Conservation (phyloP, 2,113 vertebrate genomes). For the Butastur rufipennis region DNA sequence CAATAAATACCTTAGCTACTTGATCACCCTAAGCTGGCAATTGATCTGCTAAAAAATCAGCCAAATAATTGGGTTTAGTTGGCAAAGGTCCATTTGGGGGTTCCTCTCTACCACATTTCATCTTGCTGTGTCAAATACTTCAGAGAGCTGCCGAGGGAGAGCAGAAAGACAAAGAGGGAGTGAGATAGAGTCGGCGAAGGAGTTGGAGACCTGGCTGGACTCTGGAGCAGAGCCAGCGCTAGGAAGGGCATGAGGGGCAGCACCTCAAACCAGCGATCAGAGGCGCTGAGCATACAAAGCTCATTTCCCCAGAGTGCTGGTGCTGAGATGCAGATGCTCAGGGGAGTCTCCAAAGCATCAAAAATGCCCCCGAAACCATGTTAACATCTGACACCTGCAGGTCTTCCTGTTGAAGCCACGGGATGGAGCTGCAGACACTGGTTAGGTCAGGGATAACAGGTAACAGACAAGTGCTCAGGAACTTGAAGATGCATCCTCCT, state of each 20-base stretch:
- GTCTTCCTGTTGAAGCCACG: neutral
- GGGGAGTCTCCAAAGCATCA: neutral
- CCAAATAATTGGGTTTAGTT: neutral
- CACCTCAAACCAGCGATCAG: neutral
- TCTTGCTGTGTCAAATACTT: neutral
- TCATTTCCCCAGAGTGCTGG: neutral
- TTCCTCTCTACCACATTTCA: neutral
- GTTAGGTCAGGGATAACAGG: neutral
- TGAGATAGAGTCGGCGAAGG: neutral
- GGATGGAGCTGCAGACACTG: neutral
- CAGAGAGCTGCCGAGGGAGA: neutral
- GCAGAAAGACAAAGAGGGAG: neutral
- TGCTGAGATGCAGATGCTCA: neutral
- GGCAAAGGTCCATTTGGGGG: rapidly evolving
- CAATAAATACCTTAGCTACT: neutral
- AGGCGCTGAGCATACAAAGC: neutral
- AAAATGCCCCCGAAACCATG: neutral
- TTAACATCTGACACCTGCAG: neutral
- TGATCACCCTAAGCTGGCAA: neutral
- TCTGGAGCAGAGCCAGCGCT: neutral
- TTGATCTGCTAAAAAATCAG: neutral
- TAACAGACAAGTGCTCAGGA: neutral
- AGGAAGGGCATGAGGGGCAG: neutral
- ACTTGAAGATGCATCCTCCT: neutral
- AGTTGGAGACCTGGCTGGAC: neutral